Base-by-base conservation (phyloP, 2,113 vertebrate species). In the Calyptommatus sinebrachiatus region DNA sequence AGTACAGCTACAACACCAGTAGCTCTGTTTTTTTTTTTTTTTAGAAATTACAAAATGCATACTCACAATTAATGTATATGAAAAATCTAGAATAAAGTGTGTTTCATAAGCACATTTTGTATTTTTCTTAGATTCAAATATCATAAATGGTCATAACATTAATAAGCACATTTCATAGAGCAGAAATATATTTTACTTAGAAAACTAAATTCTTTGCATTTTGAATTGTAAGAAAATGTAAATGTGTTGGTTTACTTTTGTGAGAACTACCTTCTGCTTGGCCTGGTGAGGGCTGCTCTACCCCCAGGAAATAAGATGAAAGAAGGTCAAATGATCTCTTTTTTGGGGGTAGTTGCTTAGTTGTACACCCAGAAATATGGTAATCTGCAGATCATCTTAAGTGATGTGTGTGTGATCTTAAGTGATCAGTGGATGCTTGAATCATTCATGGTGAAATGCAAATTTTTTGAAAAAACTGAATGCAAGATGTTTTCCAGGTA, bases 1-100 rank as follows among this genome's bases (percentile, higher is more conserved):
- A 90, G 84, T 84, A 77, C 85, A 77, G 8, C 73, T 82, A 69
- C 63, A 84, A 46, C 14, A 78, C 2, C 88, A 87, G 77, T 87
- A 82, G 83, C 84, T 85, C 87, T 88, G 88, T 29, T 53, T 14
- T 45, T 84, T 87, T 29, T 53, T 14, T 45, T 84, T 87, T 83
- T 84, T 67, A 84, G 83, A 85, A 71, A 31, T 85, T 29, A 87
- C 63, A 67, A 86, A 72, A 81, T 41, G 18, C 68, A 69, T 45
- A 31, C n/a, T 53, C 57, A 48, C 29, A 71, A 57, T 83, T 73
- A 62, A 46, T 62, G 28, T 53, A 22, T 31, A 77, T 89, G 66
- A 84, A 76, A 65, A 71, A 31, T 35, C 31, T 76, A 70, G 62
- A 67, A 26, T 31, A 20, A 22, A 48, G 28, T 73, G 5, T 81